These are phyloP conservation scores for Neosilurus mollespiculum DNA, from an alignment of 2,797 vertebrate species.

Conservation along the genomic window DNA sequence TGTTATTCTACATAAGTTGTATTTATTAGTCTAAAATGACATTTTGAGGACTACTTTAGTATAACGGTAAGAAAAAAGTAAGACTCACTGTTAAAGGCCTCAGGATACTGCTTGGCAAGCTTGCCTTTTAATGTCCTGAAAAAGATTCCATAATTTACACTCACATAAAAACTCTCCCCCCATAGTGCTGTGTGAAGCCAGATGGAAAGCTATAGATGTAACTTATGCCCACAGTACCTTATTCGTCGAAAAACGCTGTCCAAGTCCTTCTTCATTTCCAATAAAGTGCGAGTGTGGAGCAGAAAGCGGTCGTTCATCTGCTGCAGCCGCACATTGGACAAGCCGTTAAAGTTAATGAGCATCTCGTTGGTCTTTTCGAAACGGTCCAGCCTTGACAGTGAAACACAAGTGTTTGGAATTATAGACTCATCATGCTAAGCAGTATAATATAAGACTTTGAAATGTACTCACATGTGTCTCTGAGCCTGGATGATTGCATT, in stretches of 20 bases:
- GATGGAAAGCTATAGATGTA: neutral
- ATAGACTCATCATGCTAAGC: too few species aligned
- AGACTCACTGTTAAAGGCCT: conserved; percentile 94
- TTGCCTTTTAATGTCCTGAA: conserved; percentile 90
- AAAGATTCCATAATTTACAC: conserved; percentile 18
- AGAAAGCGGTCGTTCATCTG: conserved; percentile 94
- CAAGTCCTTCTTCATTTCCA: conserved; percentile 96
- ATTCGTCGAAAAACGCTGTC: conserved; percentile 95
- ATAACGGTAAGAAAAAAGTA: conserved; percentile 9
- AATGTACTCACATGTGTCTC: conserved; percentile 90
- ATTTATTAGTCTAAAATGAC: neutral
- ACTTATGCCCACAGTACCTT: conserved; percentile 70
- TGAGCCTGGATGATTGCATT: conserved; percentile 97
- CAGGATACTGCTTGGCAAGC: conserved; percentile 92
- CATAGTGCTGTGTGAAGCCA: conserved; percentile 74
- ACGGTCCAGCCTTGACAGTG: conserved; percentile 84
- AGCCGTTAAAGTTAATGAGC: conserved; percentile 95
- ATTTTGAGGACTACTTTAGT: neutral
- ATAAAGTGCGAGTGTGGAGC: conserved; percentile 87
- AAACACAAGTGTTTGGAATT: conserved; percentile 9
- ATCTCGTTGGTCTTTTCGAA: conserved; percentile 99
- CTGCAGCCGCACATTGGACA: conserved; percentile 88
- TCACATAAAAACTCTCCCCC: neutral
- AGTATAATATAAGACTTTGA: neutral
- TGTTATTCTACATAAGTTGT: neutral